Evolutionary conservation across 2,888 invertebrate genomes (phyloP).

Genomic region (Helleia helle): DNA sequence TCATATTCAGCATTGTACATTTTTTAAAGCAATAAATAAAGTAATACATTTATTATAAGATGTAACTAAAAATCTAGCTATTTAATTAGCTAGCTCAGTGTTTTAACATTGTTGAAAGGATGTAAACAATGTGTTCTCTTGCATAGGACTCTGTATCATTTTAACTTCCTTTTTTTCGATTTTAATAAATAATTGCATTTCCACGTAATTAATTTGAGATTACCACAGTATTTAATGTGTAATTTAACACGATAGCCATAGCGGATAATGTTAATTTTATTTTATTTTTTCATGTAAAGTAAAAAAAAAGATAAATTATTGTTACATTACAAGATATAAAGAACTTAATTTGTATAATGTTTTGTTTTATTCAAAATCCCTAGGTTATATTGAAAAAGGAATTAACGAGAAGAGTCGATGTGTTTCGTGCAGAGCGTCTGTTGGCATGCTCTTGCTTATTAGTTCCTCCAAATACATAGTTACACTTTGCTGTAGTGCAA

Average conservation of each 20-base stretch:
- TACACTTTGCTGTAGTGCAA: no score
- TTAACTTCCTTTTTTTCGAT: slow-evolving; percentile 22
- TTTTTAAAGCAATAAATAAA: not conserved
- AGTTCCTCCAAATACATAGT: no score
- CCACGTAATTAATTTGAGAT: slow-evolving; percentile 30
- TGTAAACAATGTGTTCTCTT: slow-evolving; percentile 9
- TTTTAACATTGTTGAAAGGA: slow-evolving; percentile 7
- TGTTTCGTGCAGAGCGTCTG: no score
- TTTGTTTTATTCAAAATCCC: slow-evolving; percentile 30
- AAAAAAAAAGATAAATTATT: slow-evolving; percentile 61
- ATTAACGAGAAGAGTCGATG: no score
- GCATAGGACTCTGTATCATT: slow-evolving; percentile 10
- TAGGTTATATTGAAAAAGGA: no score
- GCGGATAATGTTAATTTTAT: slow-evolving; percentile 47
- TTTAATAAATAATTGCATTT: slow-evolving; percentile 22
- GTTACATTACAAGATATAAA: slow-evolving; percentile 67
- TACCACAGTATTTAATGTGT: slow-evolving; percentile 49
- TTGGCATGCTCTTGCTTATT: no score
- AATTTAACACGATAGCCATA: slow-evolving; percentile 50
- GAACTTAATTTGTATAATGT: slow-evolving; percentile 56
- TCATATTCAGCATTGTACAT: slow-evolving; percentile 1
- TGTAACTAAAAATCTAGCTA: not conserved
- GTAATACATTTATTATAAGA: not conserved
- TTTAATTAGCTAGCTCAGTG: no score
- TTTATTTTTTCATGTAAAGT: slow-evolving; percentile 46